Evolutionary conservation across 35 echinoderm and acorn worm genomes (phyloP).

Genomic region (Apostichopus californicus): DNA sequence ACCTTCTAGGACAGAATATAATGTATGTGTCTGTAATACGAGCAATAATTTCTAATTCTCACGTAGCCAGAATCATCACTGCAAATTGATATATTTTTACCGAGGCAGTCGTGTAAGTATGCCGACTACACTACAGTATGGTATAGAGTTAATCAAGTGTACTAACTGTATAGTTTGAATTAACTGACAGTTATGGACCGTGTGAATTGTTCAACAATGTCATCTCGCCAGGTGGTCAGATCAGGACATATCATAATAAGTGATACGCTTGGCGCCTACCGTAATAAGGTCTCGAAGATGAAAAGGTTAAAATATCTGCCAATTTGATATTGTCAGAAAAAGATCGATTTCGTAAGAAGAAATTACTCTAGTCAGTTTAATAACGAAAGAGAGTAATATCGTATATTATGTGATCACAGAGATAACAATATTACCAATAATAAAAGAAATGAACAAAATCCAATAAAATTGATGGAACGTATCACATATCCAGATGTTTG

Average conservation of each 20-base stretch:
- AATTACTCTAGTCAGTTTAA: too few species aligned
- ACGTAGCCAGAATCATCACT: too few species aligned
- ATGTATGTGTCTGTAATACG: too few species aligned
- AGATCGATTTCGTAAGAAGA: neutral
- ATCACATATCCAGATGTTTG: neutral
- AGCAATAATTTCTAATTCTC: too few species aligned
- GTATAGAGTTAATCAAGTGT: too few species aligned
- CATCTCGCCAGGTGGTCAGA: constrained; percentile 25
- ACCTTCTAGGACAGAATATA: too few species aligned
- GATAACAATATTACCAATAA: constrained; percentile 15
- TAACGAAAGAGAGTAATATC: neutral
- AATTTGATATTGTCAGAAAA: neutral
- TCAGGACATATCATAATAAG: constrained; percentile 12
- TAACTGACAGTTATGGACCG: neutral
- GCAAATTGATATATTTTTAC: too few species aligned
- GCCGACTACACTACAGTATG: too few species aligned
- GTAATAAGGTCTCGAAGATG: neutral
- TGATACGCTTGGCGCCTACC: constrained; percentile 24
- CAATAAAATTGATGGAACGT: constrained; percentile 5
- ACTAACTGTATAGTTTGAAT: neutral
- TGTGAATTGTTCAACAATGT: neutral
- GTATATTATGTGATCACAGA: neutral
- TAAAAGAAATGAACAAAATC: constrained; percentile 9
- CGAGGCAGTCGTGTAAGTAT: too few species aligned
- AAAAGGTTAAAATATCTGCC: neutral